Base-by-base conservation (phyloP, 1,140 invertebrate genomes). In the Leptopilina clavipes region DNA sequence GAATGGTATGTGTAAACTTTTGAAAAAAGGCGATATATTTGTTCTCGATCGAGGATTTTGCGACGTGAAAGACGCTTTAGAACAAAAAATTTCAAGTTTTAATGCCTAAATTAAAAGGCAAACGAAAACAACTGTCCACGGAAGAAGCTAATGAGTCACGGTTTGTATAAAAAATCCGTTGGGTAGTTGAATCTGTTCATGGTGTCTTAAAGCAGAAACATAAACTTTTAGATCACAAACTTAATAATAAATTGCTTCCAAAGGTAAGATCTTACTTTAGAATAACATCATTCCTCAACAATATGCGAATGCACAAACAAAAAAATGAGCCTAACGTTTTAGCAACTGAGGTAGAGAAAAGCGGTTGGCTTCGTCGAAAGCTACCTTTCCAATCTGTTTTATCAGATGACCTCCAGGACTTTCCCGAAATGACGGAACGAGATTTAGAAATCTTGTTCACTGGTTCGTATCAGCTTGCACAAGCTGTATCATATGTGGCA, bases 171-270 rank as follows among this genome's bases (percentile, higher is more conserved):
- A 87, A 87, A 84, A 73, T 87, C 54, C 75, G 86, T 18, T 89
- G 86, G 86, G 82, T 79, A 9, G 86, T 89, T 11, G 86, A 90
- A 86, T 77, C 86, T 17, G 80, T 86, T 12, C 87, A 89, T 79
- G 85, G 87, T 0, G 56, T 73, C 19, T 70, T 85, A 31, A 79
- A 70, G 74, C 75, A 82, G 74, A 87, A 84, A 73, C 84, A 77
- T 77, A 70, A 65, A 17, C 72, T 86, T 11, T 70, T 86, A 19
- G 70, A 85, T 71, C 75, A 86, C 65, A 78, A 79, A 76, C 17
- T 86, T 0, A 81, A 86, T 70, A 87, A 87, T 73, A 83, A 84
- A 22, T 43, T 82, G 19, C 37, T 85, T 18, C 79, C 72, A 1
- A 73, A 75, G 54, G 37, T 76, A 22, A 31, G 54, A 18, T 19